Percentiles rank a stretch among this genome's conserved stretches.
Evolutionary conservation across 2,888 invertebrate genomes (phyloP).

Genomic region (Venusia cambrica): DNA sequence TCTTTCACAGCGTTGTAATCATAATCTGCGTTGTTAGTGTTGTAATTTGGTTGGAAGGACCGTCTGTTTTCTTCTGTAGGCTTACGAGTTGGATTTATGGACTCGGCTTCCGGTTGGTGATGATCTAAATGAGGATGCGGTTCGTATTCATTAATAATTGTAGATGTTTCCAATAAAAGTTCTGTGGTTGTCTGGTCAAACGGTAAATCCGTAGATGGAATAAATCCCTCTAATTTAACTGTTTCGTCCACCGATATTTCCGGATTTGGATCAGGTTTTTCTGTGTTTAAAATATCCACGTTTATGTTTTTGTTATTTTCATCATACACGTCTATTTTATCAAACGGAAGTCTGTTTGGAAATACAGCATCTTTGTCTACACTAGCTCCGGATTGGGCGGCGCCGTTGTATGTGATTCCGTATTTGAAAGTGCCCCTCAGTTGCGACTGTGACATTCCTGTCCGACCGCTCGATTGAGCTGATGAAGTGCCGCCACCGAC

Average conservation of each 20-base stretch:
- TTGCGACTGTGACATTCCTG: slow-evolving; percentile 91
- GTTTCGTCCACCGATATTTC: slow-evolving; percentile 25
- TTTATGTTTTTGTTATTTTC: slow-evolving; percentile 65
- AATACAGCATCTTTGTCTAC: slow-evolving; percentile 79
- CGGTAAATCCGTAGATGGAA: slow-evolving; percentile 31
- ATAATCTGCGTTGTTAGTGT: slow-evolving; percentile 49
- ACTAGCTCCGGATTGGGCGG: slow-evolving; percentile 91
- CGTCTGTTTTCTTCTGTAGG: slow-evolving; percentile 54
- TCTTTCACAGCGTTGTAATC: slow-evolving; percentile 65
- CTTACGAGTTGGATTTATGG: slow-evolving; percentile 34
- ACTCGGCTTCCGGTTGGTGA: slow-evolving; percentile 43
- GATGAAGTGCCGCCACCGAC: slow-evolving; percentile 89
- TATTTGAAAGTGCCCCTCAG: slow-evolving; percentile 90
- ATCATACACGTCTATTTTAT: slow-evolving; percentile 69
- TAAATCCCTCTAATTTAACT: slow-evolving; percentile 22
- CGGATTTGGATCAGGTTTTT: slow-evolving; percentile 24
- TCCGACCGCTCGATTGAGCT: slow-evolving; percentile 87
- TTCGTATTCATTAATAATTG: slow-evolving; percentile 29
- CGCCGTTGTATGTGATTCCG: slow-evolving; percentile 88
- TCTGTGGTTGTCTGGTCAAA: slow-evolving; percentile 35
- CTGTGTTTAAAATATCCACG: slow-evolving; percentile 44
- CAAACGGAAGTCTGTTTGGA: slow-evolving; percentile 61
- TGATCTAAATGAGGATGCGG: slow-evolving; percentile 64
- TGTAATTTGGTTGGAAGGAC: slow-evolving; percentile 55
- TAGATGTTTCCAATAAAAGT: slow-evolving; percentile 37